A percentile compares a stretch with the other conserved stretches of the same genome.
These are phyloP conservation scores for Sebastes iracundus DNA, from an alignment of 2,797 vertebrate genomes.

Conservation along the genomic window DNA sequence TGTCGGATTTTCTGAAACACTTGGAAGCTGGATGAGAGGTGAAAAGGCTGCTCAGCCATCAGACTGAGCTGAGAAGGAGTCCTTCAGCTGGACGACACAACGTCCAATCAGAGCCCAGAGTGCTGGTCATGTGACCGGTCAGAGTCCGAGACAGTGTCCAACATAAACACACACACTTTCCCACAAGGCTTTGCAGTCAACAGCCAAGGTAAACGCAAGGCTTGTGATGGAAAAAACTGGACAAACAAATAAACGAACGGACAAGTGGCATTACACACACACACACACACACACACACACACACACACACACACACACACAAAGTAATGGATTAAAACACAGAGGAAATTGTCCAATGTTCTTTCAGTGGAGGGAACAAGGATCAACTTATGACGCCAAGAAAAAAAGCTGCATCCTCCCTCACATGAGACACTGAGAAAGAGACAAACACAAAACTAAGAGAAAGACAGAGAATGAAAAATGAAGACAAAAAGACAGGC, in stretches of 20 bases:
- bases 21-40: not conserved
- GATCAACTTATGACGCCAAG: conserved; percentile 18
- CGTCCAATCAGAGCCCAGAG: conserved; percentile 48
- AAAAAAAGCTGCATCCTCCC: conserved; percentile 12
- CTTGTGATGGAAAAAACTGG: conserved; percentile 77
- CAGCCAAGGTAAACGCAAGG: conserved; percentile 77
- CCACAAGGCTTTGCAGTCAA: conserved; percentile 75
- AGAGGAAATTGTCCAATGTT: conserved; percentile 29
- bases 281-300: conserved; percentile 1
- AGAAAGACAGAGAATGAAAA: not conserved
- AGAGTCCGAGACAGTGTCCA: conserved; percentile 67
- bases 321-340: conserved; percentile 14
- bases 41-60: not conserved
- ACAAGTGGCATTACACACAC: conserved; percentile 29
- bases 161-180: conserved; percentile 80
- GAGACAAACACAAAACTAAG: not conserved
- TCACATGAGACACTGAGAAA: conserved; percentile 15
- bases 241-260: conserved; percentile 50
- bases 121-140: conserved; percentile 45
- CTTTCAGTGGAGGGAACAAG: conserved; percentile 15
- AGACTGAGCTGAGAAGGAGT: conserved; percentile 13
- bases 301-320: not conserved
- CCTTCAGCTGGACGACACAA: conserved; percentile 17
- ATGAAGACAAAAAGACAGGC: not conserved
- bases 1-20: not conserved